These are phyloP conservation scores for Pseudomyrmex dendroicus DNA, from an alignment of 1,140 invertebrate species.

Conservation along the genomic window DNA sequence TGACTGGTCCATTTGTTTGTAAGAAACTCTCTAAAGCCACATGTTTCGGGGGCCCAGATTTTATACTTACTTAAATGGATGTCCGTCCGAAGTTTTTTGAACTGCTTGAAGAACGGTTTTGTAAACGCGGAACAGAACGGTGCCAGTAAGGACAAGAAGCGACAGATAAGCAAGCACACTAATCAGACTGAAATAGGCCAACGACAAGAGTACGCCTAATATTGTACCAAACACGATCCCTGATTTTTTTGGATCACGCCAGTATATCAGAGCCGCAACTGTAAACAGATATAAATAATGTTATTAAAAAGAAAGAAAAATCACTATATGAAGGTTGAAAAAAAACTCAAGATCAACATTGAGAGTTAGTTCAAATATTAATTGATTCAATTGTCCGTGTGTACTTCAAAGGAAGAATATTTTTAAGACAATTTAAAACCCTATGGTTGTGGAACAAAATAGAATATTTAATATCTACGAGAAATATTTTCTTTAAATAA, in stretches of 20 bases:
- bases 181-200: constrained; percentile 97
- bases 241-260: constrained; percentile 97
- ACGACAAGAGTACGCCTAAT: constrained; percentile 94
- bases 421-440: too few species aligned
- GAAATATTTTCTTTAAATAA: too few species aligned
- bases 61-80: constrained; percentile 96
- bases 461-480: too few species aligned
- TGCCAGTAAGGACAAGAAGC: constrained; percentile 92
- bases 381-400: too few species aligned
- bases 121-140: constrained; percentile 97
- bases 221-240: constrained; percentile 95
- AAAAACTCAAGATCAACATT: too few species aligned
- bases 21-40: too few species aligned
- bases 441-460: too few species aligned
- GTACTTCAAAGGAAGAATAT: too few species aligned
- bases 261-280: constrained; percentile 98
- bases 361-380: too few species aligned
- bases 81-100: constrained; percentile 98
- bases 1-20: too few species aligned
- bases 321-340: too few species aligned
- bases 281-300: constrained; percentile 83
- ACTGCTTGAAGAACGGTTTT: constrained; percentile 97
- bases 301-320: background rate
- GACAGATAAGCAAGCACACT: constrained; percentile 97
- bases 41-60: background rate